A percentile compares a stretch with the other conserved stretches of the same genome.
Evolutionary conservation across 2,888 invertebrate species (phyloP).

Genomic region (Tortricodes alternella): DNA sequence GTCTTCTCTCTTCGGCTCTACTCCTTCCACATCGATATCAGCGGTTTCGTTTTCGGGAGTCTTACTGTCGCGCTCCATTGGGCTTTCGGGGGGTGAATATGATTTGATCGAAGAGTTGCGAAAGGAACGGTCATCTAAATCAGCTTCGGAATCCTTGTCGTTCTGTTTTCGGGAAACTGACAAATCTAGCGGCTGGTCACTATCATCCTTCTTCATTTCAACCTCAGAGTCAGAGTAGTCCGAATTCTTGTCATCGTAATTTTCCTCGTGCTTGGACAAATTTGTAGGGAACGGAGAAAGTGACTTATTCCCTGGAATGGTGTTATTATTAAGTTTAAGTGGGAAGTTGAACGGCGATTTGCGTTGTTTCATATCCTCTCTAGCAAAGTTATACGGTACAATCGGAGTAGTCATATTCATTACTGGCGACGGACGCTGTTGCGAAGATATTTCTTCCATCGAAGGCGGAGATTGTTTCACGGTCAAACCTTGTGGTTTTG

Average conservation of each 20-base stretch:
- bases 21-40: constrained; percentile 81
- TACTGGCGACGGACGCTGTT: constrained; percentile 85
- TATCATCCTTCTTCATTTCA: constrained; percentile 67
- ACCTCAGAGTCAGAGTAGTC: constrained; percentile 68
- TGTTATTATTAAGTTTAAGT: constrained; percentile 62
- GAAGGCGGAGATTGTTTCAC: constrained; percentile 86
- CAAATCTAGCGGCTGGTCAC: constrained; percentile 89
- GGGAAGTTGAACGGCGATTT: constrained; percentile 68
- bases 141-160: constrained; percentile 67
- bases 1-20: constrained; percentile 71
- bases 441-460: constrained; percentile 85
- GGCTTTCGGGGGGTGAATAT: constrained; percentile 74
- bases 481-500: constrained; percentile 71
- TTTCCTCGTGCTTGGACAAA: constrained; percentile 57
- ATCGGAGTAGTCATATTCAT: constrained; percentile 77
- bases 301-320: constrained; percentile 51
- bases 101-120: constrained; percentile 70
- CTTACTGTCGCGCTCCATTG: constrained; percentile 61
- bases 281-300: constrained; percentile 64
- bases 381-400: constrained; percentile 57
- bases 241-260: constrained; percentile 58
- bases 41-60: constrained; percentile 79
- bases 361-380: constrained; percentile 63
- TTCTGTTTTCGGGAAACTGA: constrained; percentile 84
- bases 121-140: constrained; percentile 68